Percentiles rank a stretch among this genome's conserved stretches.
phyloP scores from a whole-genome alignment of 2,888 invertebrate genomes.

The Hermaeophaga mercurialis region DNA sequence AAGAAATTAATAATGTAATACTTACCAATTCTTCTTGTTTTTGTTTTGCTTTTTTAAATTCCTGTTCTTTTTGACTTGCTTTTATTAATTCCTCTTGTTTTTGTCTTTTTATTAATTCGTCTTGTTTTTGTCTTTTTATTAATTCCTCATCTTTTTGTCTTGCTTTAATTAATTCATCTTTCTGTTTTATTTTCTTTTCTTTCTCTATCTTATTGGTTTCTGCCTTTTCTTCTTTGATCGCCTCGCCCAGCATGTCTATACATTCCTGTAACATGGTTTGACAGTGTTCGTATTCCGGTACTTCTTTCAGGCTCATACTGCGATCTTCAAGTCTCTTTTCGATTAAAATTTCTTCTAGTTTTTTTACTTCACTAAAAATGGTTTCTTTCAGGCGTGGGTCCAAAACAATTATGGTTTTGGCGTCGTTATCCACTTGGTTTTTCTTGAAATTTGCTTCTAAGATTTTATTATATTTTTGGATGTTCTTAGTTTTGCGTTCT shows the following conservation, averaged over 20 bases:
- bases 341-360: conserved; percentile 3
- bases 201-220: neutral
- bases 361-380: conserved; percentile 1
- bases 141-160: too few relatives aligned
- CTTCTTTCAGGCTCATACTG: neutral
- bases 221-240: conserved; percentile 1
- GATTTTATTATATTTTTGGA: conserved; percentile 5
- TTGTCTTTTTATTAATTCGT: neutral
- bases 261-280: conserved; percentile 1
- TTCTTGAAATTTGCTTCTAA: conserved; percentile 2
- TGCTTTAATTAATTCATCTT: neutral
- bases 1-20: neutral
- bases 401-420: neutral
- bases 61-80: too few relatives aligned
- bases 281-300: neutral
- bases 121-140: neutral
- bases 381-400: neutral
- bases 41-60: neutral
- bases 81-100: neutral
- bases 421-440: neutral
- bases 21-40: neutral
- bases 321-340: neutral
- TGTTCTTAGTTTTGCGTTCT: conserved; percentile 5
- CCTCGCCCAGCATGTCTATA: neutral
- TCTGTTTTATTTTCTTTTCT: too few relatives aligned